phyloP scores from a whole-genome alignment of 2,888 invertebrate genomes.

The Andrena chrysosceles region DNA sequence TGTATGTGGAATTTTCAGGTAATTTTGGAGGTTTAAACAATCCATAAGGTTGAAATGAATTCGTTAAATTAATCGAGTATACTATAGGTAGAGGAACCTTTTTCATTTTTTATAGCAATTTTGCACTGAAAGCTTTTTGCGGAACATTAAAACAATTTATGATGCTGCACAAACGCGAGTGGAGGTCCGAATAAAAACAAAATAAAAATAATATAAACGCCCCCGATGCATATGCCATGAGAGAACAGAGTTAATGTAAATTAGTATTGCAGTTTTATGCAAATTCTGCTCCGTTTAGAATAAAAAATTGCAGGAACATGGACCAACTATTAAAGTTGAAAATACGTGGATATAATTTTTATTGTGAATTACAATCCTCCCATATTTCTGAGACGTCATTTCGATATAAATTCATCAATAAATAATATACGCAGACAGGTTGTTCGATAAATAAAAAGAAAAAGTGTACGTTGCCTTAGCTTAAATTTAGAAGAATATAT shows the following conservation, averaged over 20 bases:
- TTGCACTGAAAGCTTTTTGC: not conserved
- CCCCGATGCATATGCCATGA: conserved; percentile 33
- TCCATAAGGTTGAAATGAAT: not conserved
- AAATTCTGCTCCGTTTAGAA: conserved; percentile 27
- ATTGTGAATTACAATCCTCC: not conserved
- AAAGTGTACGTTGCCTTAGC: not conserved
- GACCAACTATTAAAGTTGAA: conserved; percentile 6
- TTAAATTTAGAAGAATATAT: no score
- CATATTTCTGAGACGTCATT: not conserved
- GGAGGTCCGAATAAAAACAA: not conserved
- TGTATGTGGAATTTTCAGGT: not conserved
- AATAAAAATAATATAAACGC: conserved; percentile 19
- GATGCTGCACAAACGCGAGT: not conserved
- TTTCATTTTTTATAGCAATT: not conserved
- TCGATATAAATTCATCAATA: not conserved
- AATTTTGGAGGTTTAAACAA: not conserved
- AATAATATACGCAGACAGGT: not conserved
- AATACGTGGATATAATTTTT: not conserved
- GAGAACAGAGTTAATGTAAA: conserved; percentile 43
- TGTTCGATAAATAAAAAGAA: not conserved
- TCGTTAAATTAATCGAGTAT: not conserved
- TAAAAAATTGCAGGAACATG: conserved; percentile 29
- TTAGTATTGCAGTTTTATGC: conserved; percentile 41
- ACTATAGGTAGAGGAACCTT: not conserved
- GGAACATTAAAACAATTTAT: conserved; percentile 25